Percentiles rank a stretch among this genome's conserved stretches.
phyloP scores from a whole-genome alignment of 2,113 vertebrate species.

The Asarcornis scutulata region DNA sequence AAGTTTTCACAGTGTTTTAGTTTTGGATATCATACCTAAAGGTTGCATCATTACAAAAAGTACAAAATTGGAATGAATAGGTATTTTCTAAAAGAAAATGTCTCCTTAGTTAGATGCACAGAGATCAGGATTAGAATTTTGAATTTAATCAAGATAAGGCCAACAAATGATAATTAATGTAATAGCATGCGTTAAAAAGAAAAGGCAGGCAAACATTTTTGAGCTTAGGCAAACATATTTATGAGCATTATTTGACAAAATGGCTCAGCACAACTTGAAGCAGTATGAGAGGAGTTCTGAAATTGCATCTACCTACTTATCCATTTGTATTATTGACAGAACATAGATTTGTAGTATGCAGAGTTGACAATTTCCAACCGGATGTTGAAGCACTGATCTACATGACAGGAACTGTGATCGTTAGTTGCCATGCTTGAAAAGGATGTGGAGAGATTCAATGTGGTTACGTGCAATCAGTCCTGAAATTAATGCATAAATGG shows the following conservation, averaged over 20 bases:
- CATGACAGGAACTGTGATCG: conserved; percentile 56
- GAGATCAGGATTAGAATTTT: not conserved
- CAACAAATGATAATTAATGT: not conserved
- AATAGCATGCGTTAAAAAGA: not conserved
- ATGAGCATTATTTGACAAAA: conserved; percentile 25
- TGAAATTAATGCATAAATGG: conserved; percentile 70
- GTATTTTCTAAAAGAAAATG: not conserved
- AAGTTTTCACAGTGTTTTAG: not conserved
- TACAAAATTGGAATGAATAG: not conserved
- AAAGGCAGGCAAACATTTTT: not conserved
- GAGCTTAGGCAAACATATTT: not conserved
- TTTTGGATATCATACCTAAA: not conserved
- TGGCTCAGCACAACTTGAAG: not conserved
- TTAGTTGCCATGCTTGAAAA: conserved; percentile 59
- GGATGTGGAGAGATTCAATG: conserved; percentile 64
- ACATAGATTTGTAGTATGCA: conserved; percentile 63
- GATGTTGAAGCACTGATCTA: conserved; percentile 53
- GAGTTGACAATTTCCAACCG: conserved; percentile 65
- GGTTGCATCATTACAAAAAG: not conserved
- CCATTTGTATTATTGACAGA: conserved; percentile 62
- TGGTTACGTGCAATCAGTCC: conserved; percentile 67
- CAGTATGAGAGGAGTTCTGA: not conserved
- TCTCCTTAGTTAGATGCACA: not conserved
- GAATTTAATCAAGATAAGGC: not conserved
- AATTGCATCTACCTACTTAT: conserved; percentile 54